Base-by-base conservation (phyloP, 2,888 invertebrate genomes). In the Drosophila diplacantha region DNA sequence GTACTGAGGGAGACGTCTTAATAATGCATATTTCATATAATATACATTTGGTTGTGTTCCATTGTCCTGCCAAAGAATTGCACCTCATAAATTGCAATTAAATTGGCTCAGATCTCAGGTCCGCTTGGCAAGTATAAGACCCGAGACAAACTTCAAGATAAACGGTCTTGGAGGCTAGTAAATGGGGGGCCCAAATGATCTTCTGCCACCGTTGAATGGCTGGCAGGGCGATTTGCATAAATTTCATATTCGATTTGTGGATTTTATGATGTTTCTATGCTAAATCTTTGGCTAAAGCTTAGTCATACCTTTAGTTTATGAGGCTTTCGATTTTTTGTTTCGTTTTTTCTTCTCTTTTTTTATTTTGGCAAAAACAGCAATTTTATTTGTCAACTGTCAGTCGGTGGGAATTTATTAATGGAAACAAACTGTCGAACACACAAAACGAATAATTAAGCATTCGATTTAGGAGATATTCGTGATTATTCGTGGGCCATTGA, bases 201-300 rank as follows among this genome's bases (percentile, higher is more conserved):
- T 66, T 59, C 59, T 71, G 81, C 81, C 81, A 81, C 79, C 57
- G 78, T 66, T 71, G 66, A 50, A 62, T 65, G 37, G 26, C 26
- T 60, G 43, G 37, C 61, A 38, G 35, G 37, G 37, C 37, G 46
- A 63, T 71, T 71, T 65, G 72, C 76, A 79, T 81, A 71, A 80
- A 69, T 65, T 74, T 71, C 58, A 58, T 69, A 75, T 82, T 52
- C 69, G 54, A 55, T 61, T 59, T 54, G 49, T 53, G 69, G 71
- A 26, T 67, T 81, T 77, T 66, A 81, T 71, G 56, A 69, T 72
- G 55, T 71, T 61, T 72, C 75, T 74, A 80, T 77, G 71, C 55
- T 63, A 64, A 64, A 22, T 18, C 31, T 20, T 26, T 43, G 20
- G 14, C 34, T 14, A 14, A n/a, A 49, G 66, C 65, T 66, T 66